Percentiles rank a stretch among this genome's conserved stretches.
Evolutionary conservation across 1,140 invertebrate genomes (phyloP).

Genomic region (Papilio xuthus): DNA sequence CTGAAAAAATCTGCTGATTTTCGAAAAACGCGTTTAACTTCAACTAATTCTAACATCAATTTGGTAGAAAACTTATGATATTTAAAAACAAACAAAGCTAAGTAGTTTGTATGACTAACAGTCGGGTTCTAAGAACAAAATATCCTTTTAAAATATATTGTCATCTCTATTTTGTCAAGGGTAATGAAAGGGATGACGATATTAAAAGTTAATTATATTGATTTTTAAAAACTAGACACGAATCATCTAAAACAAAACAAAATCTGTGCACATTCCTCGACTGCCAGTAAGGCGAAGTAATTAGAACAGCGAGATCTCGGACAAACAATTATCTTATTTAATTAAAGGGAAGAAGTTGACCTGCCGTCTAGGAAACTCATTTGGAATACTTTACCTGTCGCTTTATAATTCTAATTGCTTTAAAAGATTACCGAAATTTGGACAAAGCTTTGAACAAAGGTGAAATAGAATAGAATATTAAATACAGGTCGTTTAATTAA

Average conservation of each 20-base stretch:
- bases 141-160: too few relatives aligned
- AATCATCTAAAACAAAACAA: neutral
- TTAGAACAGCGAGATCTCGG: conserved; percentile 56
- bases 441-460: conserved; percentile 38
- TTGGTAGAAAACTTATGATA: neutral
- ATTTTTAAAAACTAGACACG: too few relatives aligned
- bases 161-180: too few relatives aligned
- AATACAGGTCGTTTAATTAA: too few relatives aligned
- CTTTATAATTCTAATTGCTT: conserved; percentile 48
- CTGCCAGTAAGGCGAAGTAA: conserved; percentile 51
- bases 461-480: neutral
- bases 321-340: conserved; percentile 69
- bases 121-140: too few relatives aligned
- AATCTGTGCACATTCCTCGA: conserved; percentile 32
- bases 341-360: conserved; percentile 58
- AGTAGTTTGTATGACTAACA: neutral
- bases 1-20: too few relatives aligned
- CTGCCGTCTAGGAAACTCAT: conserved; percentile 57
- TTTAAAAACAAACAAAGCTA: neutral
- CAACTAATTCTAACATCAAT: too few relatives aligned
- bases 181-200: too few relatives aligned
- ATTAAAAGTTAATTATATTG: too few relatives aligned
- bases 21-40: too few relatives aligned
- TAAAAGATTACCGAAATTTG: conserved; percentile 42
- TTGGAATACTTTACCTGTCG: conserved; percentile 64